These are phyloP conservation scores for Patella caerulea DNA, from an alignment of 2,888 invertebrate species.

Conservation along the genomic window DNA sequence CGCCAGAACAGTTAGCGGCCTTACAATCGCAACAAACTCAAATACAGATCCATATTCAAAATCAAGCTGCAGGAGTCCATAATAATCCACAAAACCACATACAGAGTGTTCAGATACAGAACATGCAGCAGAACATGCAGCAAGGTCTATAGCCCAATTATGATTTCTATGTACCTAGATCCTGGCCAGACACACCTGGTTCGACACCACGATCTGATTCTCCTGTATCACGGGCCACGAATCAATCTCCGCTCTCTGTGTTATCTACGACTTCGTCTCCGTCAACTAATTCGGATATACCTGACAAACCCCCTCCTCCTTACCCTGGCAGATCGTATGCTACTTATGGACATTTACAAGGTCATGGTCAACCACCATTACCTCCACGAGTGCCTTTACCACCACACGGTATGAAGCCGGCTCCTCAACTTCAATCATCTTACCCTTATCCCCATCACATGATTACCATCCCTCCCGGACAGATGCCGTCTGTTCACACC, in stretches of 20 bases:
- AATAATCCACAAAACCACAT: conserved; percentile 30
- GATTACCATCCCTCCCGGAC: conserved; percentile 18
- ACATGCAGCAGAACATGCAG: conserved; percentile 3
- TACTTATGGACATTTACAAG: conserved; percentile 27
- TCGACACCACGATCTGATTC: conserved; percentile 68
- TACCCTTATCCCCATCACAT: conserved; percentile 10
- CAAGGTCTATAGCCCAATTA: conserved; percentile 26
- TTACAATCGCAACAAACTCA: conserved; percentile 23
- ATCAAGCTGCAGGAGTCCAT: conserved; percentile 25
- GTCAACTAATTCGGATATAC: conserved; percentile 69
- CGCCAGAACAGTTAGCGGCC: conserved; percentile 74
- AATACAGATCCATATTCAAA: conserved; percentile 43
- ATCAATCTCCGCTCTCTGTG: conserved; percentile 70
- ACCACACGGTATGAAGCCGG: conserved; percentile 35
- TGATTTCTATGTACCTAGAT: conserved; percentile 28
- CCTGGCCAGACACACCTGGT: conserved; percentile 50
- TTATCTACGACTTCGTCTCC: conserved; percentile 69
- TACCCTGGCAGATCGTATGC: conserved; percentile 56
- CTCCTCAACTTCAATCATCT: conserved; percentile 13
- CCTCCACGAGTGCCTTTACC: conserved; percentile 58
- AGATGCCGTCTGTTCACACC: conserved; percentile 32
- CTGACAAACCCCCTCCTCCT: conserved; percentile 69
- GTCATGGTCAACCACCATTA: conserved; percentile 48
- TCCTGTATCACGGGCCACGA: conserved; percentile 64
- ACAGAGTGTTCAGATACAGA: conserved; percentile 37